A percentile compares a stretch with the other conserved stretches of the same genome.
Conservation (phyloP, 1,140 invertebrate genomes). For the Apis mellifera region Amel_HAv3.1 CM009935.2:5202001-5202500, state of each 20-base stretch:
- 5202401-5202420: conserved; percentile 40
- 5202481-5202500: no score
- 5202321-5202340: neutral
- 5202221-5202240: neutral
- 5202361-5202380: neutral
- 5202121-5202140: neutral
- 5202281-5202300: neutral
- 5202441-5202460: neutral
- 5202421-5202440: conserved; percentile 3
- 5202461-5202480: conserved; percentile 49
- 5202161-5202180: neutral
- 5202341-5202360: conserved; percentile 6
- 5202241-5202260: neutral
- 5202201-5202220: neutral
- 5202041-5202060: neutral
- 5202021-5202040: neutral
- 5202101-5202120: neutral
- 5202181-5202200: neutral
- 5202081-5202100: neutral
- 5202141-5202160: neutral
- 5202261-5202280: neutral
- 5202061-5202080: neutral
- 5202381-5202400: no score
- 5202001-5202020: neutral
- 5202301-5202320: neutral